phyloP scores from a whole-genome alignment of 2,113 vertebrate species.

The Sturnus vulgaris region DNA sequence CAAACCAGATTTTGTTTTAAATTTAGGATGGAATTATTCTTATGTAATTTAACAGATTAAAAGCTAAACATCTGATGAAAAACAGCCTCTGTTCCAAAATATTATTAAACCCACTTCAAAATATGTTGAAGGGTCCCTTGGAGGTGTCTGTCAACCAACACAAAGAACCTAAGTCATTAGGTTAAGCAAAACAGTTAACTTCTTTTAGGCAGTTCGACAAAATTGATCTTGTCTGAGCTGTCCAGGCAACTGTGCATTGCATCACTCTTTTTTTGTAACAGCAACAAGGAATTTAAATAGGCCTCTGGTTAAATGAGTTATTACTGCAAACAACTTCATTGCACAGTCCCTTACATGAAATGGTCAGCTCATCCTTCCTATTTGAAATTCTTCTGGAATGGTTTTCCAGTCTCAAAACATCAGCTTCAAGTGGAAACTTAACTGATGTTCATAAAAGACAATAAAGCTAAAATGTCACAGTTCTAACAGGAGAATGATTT shows the following conservation, averaged over 20 bases:
- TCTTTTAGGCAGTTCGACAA: not conserved
- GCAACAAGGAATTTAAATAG: not conserved
- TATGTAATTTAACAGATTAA: not conserved
- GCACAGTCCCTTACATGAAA: not conserved
- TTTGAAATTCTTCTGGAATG: slow-evolving; percentile 8
- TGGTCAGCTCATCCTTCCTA: not conserved
- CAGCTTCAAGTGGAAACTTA: not conserved
- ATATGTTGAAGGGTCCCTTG: not conserved
- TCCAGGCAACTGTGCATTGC: not conserved
- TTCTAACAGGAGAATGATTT: not conserved
- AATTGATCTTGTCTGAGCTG: not conserved
- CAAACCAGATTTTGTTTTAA: not conserved
- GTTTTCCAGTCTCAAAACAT: not conserved
- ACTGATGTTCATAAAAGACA: not conserved
- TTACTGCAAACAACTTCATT: not conserved
- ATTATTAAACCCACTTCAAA: not conserved
- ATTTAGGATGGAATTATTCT: not conserved
- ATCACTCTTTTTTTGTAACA: not conserved
- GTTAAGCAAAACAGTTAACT: slow-evolving; percentile 18
- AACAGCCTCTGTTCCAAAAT: not conserved
- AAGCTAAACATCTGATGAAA: not conserved
- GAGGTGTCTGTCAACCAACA: not conserved
- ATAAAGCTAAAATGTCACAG: not conserved
- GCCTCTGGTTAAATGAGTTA: not conserved
- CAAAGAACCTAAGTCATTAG: not conserved